Evolutionary conservation across 2,113 vertebrate species (phyloP), one percentile per base, ranked within the genome.

Genomic region (Pseudorasbora parva): DNA sequence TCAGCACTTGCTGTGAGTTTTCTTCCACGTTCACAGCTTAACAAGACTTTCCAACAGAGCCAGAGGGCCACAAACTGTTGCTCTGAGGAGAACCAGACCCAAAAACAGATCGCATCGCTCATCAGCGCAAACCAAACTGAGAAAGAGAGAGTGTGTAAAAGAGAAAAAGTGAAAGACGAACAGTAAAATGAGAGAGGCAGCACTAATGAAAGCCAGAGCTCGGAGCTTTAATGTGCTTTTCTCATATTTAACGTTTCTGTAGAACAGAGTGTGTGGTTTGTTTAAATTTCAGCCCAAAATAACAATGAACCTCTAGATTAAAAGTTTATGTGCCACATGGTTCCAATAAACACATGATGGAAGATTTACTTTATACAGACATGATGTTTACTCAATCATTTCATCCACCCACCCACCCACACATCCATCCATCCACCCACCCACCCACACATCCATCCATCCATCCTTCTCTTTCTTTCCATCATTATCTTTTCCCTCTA

Each of bases 171-270:
- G 54, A 57, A 43, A 62, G 59, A 77, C 21, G 21, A 69, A 51
- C 47, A 56, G 51, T 54, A 25, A 33, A 81, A 30, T 9, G 37
- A 47, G 54, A 27, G 68, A 62, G 30, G 59, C n/a, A 30, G 14
- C 4, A 17, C 69, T 60, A 60, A 76, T 76, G 49, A 77, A 56
- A 83, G 59, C 23, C 71, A 75, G 81, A 64, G 47, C n/a, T 23
- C 30, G 1, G 27, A 59, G 51, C 19, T 59, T 81, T 51, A 62
- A 60, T 76, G 54, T 75, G 81, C 72, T 30, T 74, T 59, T 49
- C 43, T 51, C 47, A 54, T 37, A 75, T 23, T 49, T 23, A 10
- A n/a, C 0, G 3, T 54, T 49, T 62, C 43, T 64, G 57, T 14
- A 27, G 37, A 21, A 49, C 59, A 17, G 47, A 41, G 4, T 14